Base-by-base conservation (phyloP, 2,113 vertebrate species). In the Benitochromis conjunctus region DNA sequence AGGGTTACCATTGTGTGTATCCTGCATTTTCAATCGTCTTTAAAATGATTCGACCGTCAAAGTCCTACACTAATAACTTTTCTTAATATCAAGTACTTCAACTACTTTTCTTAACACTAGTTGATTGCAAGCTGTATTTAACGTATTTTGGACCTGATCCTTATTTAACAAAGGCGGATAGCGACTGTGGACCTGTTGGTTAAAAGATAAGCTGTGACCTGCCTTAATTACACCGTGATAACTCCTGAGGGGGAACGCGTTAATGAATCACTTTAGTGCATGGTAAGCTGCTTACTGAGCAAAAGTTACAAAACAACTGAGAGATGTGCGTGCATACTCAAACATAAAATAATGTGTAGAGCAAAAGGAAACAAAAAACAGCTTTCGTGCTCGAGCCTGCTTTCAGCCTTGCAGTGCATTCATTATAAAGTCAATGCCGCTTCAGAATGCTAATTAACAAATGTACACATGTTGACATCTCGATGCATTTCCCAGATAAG, bases 401-500 rank as follows among this genome's bases (percentile, higher is more conserved):
- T 29, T 53, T 41, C 54, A 66, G 71, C 53, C 46, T 79, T 4
- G 60, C 55, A 9, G 34, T 24, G 3, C 38, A 53, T 79, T 85
- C 31, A 14, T 84, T 16, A 2, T 57, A 66, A 83, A 57, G 48
- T 66, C 78, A 31, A 18, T 3, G 62, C 48, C 1, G 1, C 76
- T 60, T 90, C 80, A 78, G 55, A 85, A 88, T 82, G 62, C 79
- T 91, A 87, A 92, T 94, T 91, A 79, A 66, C 76, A 16, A 83
- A 90, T 26, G 9, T 87, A 80, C 85, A 88, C 74, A 88, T 92
- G 92, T 89, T 88, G 91, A 91, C 79, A 85, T 86, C 83, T 78
- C 36, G 29, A 86, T 86, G 82, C 26, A 81, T 87, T 84, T 88
- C 16, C 79, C 76, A 86, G 86, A 92, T 93, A 89, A 88, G 80